Evolutionary conservation across 2,113 vertebrate species (phyloP), one percentile per base, ranked within the genome.

Genomic region (Thryonomys swinderianus): DNA sequence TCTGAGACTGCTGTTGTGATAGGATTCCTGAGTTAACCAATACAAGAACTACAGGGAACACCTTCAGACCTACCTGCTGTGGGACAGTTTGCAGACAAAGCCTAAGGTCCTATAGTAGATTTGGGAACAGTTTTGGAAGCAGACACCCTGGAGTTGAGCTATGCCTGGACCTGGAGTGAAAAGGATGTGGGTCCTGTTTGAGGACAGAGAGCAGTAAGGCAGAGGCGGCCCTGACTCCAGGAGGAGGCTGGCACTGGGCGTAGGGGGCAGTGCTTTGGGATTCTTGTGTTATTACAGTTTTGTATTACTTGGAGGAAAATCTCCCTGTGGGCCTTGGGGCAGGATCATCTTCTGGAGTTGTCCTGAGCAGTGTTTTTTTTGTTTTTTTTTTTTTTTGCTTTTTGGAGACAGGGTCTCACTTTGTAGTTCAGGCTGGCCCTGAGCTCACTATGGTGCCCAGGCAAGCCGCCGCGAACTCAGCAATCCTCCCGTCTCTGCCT

Each of bases 251-350:
- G 11, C 6, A 8, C 4, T 6, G 21, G n/a, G 25, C 7, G 34
- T 9, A 5, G 8, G 45, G 6, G 61, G 18, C 61, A 20, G 11
- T 42, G 5, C 30, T n/a, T 18, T 37, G 17, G 69, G 64, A 37
- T 59, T 48, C 8, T 10, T 34, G 12, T 11, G 8, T 48, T 2
- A 1, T 16, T 61, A 6, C 7, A 1, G 10, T 32, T 7, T 18
- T 23, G 67, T n/a, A 48, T 25, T 62, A 21, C 42, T 42, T 37
- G 37, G 45, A 37, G 55, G 16, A 16, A 1, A 18, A 13, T 45
- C 27, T 17, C 42, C 61, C 42, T 20, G 20, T 80, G 78, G 53
- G 34, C 32, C 14, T 20, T 40, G 8, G 57, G 37, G 7, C 25
- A 16, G 30, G 48, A 4, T 7, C n/a, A 1, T n/a, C 20, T 10